A percentile compares a stretch with the other conserved stretches of the same genome.
phyloP scores from a whole-genome alignment of 2,797 vertebrate genomes.

The Pangasius sanitwongsei region DNA sequence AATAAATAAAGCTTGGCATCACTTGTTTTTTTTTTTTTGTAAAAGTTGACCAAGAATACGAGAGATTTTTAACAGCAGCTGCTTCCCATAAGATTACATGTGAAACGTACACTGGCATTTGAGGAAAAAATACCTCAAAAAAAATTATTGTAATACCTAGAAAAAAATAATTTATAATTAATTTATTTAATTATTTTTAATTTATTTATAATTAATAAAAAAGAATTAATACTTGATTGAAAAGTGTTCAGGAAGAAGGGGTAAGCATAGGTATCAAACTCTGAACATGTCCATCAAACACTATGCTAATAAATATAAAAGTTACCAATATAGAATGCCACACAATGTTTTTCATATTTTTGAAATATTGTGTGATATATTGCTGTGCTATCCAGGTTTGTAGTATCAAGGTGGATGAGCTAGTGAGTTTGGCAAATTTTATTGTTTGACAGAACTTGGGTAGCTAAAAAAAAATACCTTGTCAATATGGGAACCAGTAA shows the following conservation, averaged over 20 bases:
- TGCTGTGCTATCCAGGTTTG: neutral
- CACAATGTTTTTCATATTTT: neutral
- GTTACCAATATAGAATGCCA: neutral
- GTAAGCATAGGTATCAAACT: neutral
- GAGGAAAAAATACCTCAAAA: neutral
- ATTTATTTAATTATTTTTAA: no score
- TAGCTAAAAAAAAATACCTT: neutral
- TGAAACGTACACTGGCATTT: neutral
- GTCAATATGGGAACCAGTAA: neutral
- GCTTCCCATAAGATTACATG: neutral
- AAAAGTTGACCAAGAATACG: neutral
- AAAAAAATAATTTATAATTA: neutral
- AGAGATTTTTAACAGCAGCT: neutral
- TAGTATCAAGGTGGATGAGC: neutral
- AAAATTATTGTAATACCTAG: neutral
- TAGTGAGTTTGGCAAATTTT: no score
- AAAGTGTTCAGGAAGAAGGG: neutral
- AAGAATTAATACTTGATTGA: neutral
- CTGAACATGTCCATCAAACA: neutral
- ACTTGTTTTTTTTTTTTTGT: neutral
- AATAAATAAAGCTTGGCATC: neutral
- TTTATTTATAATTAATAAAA: no score
- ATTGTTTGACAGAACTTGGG: no score
- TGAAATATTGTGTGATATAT: neutral
- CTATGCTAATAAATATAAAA: neutral